Percentiles rank a stretch among this genome's conserved stretches.
These are phyloP conservation scores for Lethrus apterus DNA, from an alignment of 1,140 invertebrate genomes.

Conservation along the genomic window DNA sequence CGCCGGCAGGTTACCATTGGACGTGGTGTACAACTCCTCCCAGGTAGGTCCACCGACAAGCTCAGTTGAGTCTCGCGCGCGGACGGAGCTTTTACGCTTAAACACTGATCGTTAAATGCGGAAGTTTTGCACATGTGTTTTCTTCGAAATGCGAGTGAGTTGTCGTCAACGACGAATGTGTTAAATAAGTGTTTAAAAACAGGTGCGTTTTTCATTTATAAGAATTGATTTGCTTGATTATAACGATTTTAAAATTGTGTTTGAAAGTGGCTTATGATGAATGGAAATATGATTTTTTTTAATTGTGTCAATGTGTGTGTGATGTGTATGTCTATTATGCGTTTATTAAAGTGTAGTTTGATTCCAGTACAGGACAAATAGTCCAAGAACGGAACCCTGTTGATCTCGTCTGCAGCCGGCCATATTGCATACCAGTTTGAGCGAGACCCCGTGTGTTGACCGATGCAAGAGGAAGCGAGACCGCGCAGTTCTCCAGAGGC, in stretches of 20 bases:
- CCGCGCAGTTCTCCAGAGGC: constrained; percentile 31
- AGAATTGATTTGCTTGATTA: too few species aligned
- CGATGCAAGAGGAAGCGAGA: constrained; percentile 21
- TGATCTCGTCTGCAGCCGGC: constrained; percentile 36
- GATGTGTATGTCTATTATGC: too few species aligned
- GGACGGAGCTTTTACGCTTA: not conserved
- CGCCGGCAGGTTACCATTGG: constrained; percentile 34
- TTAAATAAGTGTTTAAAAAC: too few species aligned
- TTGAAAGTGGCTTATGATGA: too few species aligned
- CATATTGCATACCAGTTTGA: constrained; percentile 46
- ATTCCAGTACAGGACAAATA: constrained; percentile 13
- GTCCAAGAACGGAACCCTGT: constrained; percentile 27
- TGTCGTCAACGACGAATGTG: too few species aligned
- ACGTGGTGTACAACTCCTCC: constrained; percentile 31
- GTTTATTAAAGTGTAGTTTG: constrained; percentile 14
- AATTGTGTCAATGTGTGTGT: too few species aligned
- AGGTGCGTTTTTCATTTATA: too few species aligned
- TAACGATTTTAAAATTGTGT: too few species aligned
- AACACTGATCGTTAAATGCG: constrained; percentile 4
- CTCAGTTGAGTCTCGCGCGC: constrained; percentile 23
- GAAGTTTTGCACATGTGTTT: constrained; percentile 10
- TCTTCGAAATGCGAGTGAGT: not conserved
- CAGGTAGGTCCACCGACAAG: constrained; percentile 23
- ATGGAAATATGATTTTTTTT: too few species aligned
- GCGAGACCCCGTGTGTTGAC: constrained; percentile 28